Evolutionary conservation across 2,113 vertebrate species (phyloP).

Genomic region (Trematocara zebra): DNA sequence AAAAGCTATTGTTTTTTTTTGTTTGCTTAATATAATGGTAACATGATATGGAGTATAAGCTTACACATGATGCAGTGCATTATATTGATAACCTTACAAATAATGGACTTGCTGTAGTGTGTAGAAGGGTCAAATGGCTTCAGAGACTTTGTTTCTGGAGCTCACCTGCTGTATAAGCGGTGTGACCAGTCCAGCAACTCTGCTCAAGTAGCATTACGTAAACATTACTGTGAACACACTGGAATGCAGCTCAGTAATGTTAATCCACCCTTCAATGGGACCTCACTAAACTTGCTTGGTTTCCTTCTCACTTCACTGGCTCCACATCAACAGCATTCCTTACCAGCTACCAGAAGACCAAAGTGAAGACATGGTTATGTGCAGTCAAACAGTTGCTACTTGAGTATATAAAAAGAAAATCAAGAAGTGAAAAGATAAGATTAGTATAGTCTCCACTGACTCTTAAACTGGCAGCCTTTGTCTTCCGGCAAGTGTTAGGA

Average conservation of each 20-base stretch:
- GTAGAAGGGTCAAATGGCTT: background rate
- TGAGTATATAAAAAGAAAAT: background rate
- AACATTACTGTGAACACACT: slow-evolving; percentile 33
- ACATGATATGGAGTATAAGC: background rate
- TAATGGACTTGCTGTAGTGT: background rate
- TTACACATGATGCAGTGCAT: background rate
- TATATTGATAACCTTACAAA: background rate
- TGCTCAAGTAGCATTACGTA: slow-evolving; percentile 13
- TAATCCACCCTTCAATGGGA: slow-evolving; percentile 36
- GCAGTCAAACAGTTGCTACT: background rate
- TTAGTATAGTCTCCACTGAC: background rate
- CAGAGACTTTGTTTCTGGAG: background rate
- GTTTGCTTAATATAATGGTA: background rate
- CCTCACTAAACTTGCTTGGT: slow-evolving; percentile 31
- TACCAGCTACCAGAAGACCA: background rate
- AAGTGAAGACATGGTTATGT: background rate
- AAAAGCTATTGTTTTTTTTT: background rate
- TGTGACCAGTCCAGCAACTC: slow-evolving; percentile 22
- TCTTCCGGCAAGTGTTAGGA: background rate
- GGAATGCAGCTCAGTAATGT: slow-evolving; percentile 47
- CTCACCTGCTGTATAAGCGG: background rate
- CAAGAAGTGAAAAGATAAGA: background rate
- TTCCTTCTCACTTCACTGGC: slow-evolving; percentile 12
- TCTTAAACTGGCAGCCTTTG: background rate
- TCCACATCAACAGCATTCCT: slow-evolving; percentile 27